These are phyloP conservation scores for Centrocercus urophasianus DNA, from an alignment of 2,113 vertebrate species.

Conservation along the genomic window DNA sequence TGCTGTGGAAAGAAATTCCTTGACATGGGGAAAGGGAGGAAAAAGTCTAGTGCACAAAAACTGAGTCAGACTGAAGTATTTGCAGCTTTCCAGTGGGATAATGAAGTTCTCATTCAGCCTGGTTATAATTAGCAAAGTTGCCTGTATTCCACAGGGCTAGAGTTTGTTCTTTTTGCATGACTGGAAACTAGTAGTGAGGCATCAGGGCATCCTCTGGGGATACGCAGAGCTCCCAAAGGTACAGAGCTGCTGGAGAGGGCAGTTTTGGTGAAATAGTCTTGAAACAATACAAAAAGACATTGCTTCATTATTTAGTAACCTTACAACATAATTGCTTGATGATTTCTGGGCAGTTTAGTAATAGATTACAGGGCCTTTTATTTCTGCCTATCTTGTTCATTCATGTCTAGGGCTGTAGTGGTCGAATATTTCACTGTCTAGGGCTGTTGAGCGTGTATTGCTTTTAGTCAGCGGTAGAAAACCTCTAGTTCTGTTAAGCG, in stretches of 20 bases:
- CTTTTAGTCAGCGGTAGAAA: neutral
- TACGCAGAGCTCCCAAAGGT: neutral
- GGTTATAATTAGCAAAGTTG: neutral
- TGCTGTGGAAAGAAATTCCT: constrained; percentile 33
- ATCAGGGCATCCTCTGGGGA: neutral
- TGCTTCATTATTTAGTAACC: neutral
- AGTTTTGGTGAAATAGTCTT: neutral
- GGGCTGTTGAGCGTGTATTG: neutral
- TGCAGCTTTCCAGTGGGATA: neutral
- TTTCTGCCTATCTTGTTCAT: neutral
- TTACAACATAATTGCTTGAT: neutral
- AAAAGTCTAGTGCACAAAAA: neutral
- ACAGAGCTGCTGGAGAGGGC: neutral
- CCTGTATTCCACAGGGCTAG: rapidly evolving
- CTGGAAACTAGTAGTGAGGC: neutral
- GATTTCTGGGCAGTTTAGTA: neutral
- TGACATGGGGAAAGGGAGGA: neutral
- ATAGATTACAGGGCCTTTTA: neutral
- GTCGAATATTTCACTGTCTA: neutral
- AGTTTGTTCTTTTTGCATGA: neutral
- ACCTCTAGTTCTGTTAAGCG: neutral
- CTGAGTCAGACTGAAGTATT: constrained; percentile 31
- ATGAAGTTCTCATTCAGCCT: neutral
- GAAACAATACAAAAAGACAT: neutral
- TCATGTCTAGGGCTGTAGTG: neutral